Percentiles rank a stretch among this genome's conserved stretches.
Evolutionary conservation across 2,888 invertebrate genomes (phyloP).

Genomic region (Drosophila mulleri): DNA sequence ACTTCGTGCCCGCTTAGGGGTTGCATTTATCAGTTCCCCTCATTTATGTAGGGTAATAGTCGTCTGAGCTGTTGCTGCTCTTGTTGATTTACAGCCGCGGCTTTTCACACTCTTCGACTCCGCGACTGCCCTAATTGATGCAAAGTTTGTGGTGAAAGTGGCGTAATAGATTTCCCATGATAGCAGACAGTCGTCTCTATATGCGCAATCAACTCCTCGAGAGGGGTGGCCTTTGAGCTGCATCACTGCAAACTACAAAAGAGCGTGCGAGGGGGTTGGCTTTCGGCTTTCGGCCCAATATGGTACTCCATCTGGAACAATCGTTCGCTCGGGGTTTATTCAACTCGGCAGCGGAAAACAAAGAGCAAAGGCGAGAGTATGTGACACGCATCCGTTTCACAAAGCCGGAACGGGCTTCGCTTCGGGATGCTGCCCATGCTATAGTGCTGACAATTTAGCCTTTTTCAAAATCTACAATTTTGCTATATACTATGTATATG

Average conservation of each 20-base stretch:
- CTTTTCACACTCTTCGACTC: conserved; percentile 47
- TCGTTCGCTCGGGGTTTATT: conserved; percentile 63
- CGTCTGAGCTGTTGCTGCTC: conserved; percentile 26
- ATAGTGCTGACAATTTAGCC: background rate
- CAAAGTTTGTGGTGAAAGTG: conserved; percentile 70
- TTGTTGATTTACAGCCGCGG: conserved; percentile 50
- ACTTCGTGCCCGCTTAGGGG: conserved; percentile 37
- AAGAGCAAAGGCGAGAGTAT: conserved; percentile 37
- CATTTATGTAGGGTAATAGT: conserved; percentile 61
- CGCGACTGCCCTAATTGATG: conserved; percentile 6
- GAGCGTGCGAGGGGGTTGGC: conserved; percentile 25
- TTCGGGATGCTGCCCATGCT: conserved; percentile 56
- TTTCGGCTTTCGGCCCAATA: conserved; percentile 41
- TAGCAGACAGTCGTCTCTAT: conserved; percentile 36
- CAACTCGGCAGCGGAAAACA: conserved; percentile 54
- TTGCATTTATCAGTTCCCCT: conserved; percentile 44
- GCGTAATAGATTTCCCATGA: conserved; percentile 40
- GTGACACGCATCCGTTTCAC: conserved; percentile 51
- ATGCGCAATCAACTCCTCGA: conserved; percentile 46
- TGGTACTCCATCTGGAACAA: conserved; percentile 45
- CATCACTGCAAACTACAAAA: conserved; percentile 23
- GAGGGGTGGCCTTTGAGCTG: conserved; percentile 40
- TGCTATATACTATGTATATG: too few species aligned
- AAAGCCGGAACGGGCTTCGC: conserved; percentile 14
- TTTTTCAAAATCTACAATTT: background rate